Percentiles rank a stretch among this genome's conserved stretches.
Evolutionary conservation across 2,888 invertebrate genomes (phyloP).

Genomic region (Hedya salicella): DNA sequence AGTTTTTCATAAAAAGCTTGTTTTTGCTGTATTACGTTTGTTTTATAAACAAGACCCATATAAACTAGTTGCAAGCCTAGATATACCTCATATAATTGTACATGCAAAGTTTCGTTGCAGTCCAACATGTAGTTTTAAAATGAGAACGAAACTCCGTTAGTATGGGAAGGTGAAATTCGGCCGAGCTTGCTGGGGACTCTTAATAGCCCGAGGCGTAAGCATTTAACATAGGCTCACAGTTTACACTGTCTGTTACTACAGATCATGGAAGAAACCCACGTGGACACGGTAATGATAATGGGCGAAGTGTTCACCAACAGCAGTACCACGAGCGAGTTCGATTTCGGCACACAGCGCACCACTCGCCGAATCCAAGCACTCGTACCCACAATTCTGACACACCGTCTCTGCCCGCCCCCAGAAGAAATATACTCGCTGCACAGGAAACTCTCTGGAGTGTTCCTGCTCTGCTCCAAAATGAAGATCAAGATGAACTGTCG

Average conservation of each 20-base stretch:
- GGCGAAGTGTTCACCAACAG: slow-evolving; percentile 95
- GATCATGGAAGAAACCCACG: slow-evolving; percentile 97
- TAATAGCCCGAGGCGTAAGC: too few relatives aligned
- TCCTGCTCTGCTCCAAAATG: slow-evolving; percentile 95
- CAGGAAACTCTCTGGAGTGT: slow-evolving; percentile 97
- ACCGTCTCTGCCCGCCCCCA: slow-evolving; percentile 98
- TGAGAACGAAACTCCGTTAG: too few relatives aligned
- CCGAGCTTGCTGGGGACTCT: too few relatives aligned
- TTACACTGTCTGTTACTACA: slow-evolving; percentile 47
- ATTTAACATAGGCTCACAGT: not conserved
- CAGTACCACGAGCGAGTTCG: slow-evolving; percentile 87
- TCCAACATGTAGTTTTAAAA: too few relatives aligned
- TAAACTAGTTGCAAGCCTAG: too few relatives aligned
- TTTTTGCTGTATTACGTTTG: too few relatives aligned
- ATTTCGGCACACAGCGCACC: slow-evolving; percentile 93
- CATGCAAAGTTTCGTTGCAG: too few relatives aligned
- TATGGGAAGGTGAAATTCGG: too few relatives aligned
- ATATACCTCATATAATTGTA: too few relatives aligned
- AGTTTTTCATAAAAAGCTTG: too few relatives aligned
- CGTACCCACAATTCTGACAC: slow-evolving; percentile 97
- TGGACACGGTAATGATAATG: slow-evolving; percentile 98
- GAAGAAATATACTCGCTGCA: slow-evolving; percentile 99
- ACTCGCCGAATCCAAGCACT: slow-evolving; percentile 92
- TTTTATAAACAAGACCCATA: too few relatives aligned
- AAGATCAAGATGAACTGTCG: slow-evolving; percentile 92